phyloP scores from a whole-genome alignment of 1,140 invertebrate species.

The Chymomyza costata region DNA sequence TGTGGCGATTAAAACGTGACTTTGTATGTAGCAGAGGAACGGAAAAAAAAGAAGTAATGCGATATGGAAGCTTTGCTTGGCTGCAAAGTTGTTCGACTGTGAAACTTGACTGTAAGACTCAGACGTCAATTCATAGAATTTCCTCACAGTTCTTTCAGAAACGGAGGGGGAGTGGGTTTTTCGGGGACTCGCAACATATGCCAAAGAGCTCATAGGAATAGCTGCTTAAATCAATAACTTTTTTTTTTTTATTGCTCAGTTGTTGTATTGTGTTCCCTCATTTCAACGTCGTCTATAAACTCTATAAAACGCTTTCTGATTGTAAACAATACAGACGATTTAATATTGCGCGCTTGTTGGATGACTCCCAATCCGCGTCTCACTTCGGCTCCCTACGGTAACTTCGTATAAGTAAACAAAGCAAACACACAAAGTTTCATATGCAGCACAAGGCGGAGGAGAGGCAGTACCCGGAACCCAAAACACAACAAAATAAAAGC shows the following conservation, averaged over 20 bases:
- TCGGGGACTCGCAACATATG: constrained; percentile 8
- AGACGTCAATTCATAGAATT: constrained; percentile 31
- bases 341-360: constrained; percentile 63
- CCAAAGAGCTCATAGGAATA: constrained; percentile 30
- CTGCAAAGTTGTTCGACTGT: constrained; percentile 39
- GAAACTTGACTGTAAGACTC: constrained; percentile 30
- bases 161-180: neutral
- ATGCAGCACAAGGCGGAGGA: constrained; percentile 45
- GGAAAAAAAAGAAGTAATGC: constrained; percentile 42
- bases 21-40: no score
- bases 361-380: constrained; percentile 9
- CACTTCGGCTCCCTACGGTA: constrained; percentile 62
- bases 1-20: constrained; percentile 66
- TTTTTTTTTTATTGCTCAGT: neutral
- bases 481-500: constrained; percentile 13
- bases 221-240: constrained; percentile 52
- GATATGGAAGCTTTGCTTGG: no score
- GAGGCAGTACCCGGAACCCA: constrained; percentile 61
- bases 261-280: constrained; percentile 14
- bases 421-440: constrained; percentile 26
- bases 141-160: constrained; percentile 1
- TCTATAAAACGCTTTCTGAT: constrained; percentile 71
- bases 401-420: constrained; percentile 71
- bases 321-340: constrained; percentile 72
- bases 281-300: constrained; percentile 52